Conservation (phyloP, 2,888 invertebrate species). For the Ormyrus labotus region DNA sequence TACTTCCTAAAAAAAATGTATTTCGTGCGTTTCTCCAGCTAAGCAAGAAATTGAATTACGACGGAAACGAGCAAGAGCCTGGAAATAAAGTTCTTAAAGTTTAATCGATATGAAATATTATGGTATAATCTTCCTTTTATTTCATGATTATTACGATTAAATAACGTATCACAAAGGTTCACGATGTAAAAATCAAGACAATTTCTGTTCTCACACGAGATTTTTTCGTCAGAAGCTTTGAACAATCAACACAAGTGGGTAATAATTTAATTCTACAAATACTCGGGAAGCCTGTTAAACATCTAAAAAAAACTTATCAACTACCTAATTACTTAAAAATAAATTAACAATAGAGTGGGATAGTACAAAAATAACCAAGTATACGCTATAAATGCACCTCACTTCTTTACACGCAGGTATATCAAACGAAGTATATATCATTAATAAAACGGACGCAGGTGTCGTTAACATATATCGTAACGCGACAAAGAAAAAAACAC, state of each 20-base stretch:
- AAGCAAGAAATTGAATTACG: not conserved
- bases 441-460: conserved; percentile 1
- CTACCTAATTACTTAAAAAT: too few species aligned
- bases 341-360: not conserved
- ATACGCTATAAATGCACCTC: not conserved
- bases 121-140: conserved; percentile 3
- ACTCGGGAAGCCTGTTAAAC: too few species aligned
- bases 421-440: conserved; percentile 1
- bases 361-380: not conserved
- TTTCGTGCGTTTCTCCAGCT: not conserved
- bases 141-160: not conserved
- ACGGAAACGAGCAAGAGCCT: not conserved
- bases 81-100: not conserved
- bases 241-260: too few species aligned
- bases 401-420: not conserved
- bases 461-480: not conserved
- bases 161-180: not conserved
- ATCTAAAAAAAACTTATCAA: too few species aligned
- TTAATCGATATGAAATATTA: not conserved
- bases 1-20: conserved; percentile 7
- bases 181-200: too few species aligned
- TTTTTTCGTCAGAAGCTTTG: too few species aligned
- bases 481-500: not conserved
- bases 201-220: too few species aligned
- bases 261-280: too few species aligned